Evolutionary conservation across 2,113 vertebrate genomes (phyloP), one percentile per base, ranked within the genome.

Genomic region (Acrocephalus arundinaceus): DNA sequence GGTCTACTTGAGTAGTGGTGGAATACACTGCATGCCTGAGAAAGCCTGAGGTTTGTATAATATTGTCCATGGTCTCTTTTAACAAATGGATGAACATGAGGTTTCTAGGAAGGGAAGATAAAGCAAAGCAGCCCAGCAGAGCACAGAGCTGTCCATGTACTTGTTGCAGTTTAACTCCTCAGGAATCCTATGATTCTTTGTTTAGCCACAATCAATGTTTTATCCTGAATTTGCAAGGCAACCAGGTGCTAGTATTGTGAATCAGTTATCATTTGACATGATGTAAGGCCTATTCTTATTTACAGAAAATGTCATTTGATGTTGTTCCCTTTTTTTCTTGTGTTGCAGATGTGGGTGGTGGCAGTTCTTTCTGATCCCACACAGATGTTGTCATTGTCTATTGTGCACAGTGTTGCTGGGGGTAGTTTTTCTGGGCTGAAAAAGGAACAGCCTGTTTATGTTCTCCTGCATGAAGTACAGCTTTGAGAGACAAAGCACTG

Each of bases 371-470:
- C 90, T 45, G 66, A 84, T 95, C 67, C 84, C 79, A 7, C 89
- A 77, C 87, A 88, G 87, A 93, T 96, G 82, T 93, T 94, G 93
- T 59, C 91, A 92, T 97, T 93, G 87, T 94, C 78, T 72, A 92
- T 96, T 94, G 95, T 97, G 67, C 54, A 25, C 52, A 33, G 55
- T 54, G 66, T 61, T 92, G 90, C 66, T 91, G 52, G 84, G 91
- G 71, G 54, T 76, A 43, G 77, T 68, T 94, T 22, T 87, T 55
- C 84, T 61, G 59, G 81, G 67, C 70, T 87, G 85, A 73, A 72
- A 87, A 82, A 74, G 73, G 89, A 94, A 93, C 95, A 93, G 90
- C 65, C 72, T 87, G 70, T 49, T 77, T 85, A 0, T 95, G 93
- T 94, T 91, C 87, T 91, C 30, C 48, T 88, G 83, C 68, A n/a